Percentiles rank a stretch among this genome's conserved stretches.
Evolutionary conservation across 35 echinoderm and acorn worm species (phyloP).

Genomic region (Apostichopus californicus): DNA sequence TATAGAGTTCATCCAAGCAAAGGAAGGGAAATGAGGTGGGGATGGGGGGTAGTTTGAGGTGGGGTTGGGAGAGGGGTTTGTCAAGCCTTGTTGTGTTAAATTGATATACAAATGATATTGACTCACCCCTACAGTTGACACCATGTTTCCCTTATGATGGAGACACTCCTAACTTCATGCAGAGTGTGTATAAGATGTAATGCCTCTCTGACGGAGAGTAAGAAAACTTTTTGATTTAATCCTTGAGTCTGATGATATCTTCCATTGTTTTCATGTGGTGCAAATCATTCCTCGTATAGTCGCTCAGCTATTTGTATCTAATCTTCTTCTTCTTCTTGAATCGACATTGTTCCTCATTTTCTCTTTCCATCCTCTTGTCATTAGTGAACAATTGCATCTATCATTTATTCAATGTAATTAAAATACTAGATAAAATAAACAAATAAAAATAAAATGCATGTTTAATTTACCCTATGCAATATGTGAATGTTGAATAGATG

Average conservation of each 20-base stretch:
- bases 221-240: background rate
- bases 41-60: too few species aligned
- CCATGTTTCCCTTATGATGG: too few species aligned
- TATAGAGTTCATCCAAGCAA: too few species aligned
- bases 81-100: too few species aligned
- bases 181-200: too few species aligned
- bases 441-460: background rate
- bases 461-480: background rate
- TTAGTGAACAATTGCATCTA: background rate
- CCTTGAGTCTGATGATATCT: background rate
- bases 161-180: too few species aligned
- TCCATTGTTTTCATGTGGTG: background rate
- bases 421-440: background rate
- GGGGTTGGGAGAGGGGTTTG: too few species aligned
- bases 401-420: background rate
- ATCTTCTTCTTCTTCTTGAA: background rate
- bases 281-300: background rate
- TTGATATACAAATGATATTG: too few species aligned
- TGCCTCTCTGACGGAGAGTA: too few species aligned
- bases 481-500: slow-evolving; percentile 1
- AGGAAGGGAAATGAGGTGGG: too few species aligned
- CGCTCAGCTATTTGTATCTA: background rate
- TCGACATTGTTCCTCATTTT: background rate
- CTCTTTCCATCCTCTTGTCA: background rate
- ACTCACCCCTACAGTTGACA: too few species aligned